A percentile compares a stretch with the other conserved stretches of the same genome.
Evolutionary conservation across 2,888 invertebrate genomes (phyloP).

Genomic region (Trissolcus brochymenae): DNA sequence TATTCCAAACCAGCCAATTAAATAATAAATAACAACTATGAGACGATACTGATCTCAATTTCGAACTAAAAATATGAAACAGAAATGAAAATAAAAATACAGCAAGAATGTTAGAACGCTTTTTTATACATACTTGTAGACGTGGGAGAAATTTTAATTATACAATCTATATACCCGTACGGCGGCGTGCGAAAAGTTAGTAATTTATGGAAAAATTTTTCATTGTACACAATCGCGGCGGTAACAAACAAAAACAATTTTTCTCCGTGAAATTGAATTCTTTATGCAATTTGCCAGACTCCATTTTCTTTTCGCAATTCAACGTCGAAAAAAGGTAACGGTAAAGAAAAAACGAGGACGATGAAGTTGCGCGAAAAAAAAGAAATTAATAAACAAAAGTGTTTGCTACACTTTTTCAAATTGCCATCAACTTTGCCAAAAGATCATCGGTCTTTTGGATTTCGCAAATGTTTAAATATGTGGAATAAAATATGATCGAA

Average conservation of each 20-base stretch:
- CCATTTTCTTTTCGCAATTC: constrained; percentile 52
- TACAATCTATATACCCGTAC: constrained; percentile 52
- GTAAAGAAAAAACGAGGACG: constrained; percentile 7
- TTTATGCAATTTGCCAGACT: constrained; percentile 50
- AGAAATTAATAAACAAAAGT: not conserved
- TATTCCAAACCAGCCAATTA: no score
- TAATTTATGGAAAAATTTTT: constrained; percentile 57
- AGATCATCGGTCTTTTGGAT: constrained; percentile 11
- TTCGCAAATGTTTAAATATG: not conserved
- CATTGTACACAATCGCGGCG: constrained; percentile 51
- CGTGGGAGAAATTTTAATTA: constrained; percentile 57
- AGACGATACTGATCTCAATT: no score
- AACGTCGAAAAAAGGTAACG: constrained; percentile 21
- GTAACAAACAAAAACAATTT: constrained; percentile 55
- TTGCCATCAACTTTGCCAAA: constrained; percentile 13
- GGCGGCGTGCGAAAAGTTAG: constrained; percentile 50
- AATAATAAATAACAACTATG: no score
- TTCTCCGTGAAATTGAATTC: constrained; percentile 56
- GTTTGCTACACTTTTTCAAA: constrained; percentile 21
- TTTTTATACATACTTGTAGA: constrained; percentile 49
- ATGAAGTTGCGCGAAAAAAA: not conserved
- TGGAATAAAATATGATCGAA: no score
- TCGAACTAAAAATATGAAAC: constrained; percentile 22
- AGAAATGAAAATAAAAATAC: constrained; percentile 24
- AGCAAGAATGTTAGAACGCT: constrained; percentile 13